These are phyloP conservation scores for Cebidichthys violaceus DNA, from an alignment of 2,113 vertebrate species.

Conservation along the genomic window DNA sequence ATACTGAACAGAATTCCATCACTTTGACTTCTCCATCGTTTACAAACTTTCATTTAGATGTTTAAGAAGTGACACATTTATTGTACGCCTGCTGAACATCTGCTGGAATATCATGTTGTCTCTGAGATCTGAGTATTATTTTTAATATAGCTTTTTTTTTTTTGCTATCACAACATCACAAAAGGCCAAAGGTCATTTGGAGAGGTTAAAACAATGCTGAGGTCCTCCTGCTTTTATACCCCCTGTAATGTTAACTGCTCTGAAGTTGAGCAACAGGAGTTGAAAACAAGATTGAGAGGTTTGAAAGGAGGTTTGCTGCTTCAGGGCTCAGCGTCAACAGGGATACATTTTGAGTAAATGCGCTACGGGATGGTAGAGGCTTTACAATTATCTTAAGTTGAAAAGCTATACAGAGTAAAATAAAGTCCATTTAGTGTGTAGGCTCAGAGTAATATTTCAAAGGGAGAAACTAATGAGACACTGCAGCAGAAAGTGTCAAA, in stretches of 20 bases:
- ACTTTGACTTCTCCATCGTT: not conserved
- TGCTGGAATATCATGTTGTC: not conserved
- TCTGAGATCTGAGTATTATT: not conserved
- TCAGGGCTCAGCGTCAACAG: not conserved
- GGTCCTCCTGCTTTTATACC: no score
- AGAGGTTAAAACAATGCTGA: not conserved
- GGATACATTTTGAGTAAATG: not conserved
- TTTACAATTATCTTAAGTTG: not conserved
- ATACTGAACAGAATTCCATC: conserved; percentile 19
- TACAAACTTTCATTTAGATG: not conserved
- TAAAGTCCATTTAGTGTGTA: not conserved
- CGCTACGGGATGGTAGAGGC: conserved; percentile 11
- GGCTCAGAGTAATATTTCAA: not conserved
- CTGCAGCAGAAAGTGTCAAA: conserved; percentile 14
- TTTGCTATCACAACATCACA: not conserved
- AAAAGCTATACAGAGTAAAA: conserved; percentile 13
- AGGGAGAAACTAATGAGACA: conserved; percentile 4
- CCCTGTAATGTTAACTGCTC: conserved; percentile 71
- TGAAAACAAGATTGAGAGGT: not conserved
- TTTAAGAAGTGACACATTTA: conserved; percentile 12
- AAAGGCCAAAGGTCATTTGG: not conserved
- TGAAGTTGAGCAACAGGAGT: not conserved
- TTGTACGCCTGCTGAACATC: not conserved
- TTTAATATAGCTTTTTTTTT: not conserved
- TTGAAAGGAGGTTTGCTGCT: not conserved